Conservation (phyloP, 2,113 vertebrate genomes). For the Thamnaconus septentrionalis region DNA sequence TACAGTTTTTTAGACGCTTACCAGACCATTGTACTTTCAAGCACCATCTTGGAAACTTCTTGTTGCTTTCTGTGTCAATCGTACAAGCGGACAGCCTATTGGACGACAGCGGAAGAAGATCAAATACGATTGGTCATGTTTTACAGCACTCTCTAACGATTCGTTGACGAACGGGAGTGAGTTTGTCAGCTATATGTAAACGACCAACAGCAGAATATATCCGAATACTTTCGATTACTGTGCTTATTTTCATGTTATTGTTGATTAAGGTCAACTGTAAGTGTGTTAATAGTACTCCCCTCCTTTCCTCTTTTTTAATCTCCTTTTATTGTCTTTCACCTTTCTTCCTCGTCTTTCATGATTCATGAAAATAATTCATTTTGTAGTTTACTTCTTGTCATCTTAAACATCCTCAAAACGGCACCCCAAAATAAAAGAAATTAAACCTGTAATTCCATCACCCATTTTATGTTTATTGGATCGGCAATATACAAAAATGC, state of each 20-base stretch:
- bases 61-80: slow-evolving; percentile 47
- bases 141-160: neutral
- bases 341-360: too few relatives aligned
- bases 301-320: too few relatives aligned
- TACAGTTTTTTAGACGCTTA: slow-evolving; percentile 69
- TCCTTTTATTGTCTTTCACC: too few relatives aligned
- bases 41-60: slow-evolving; percentile 87
- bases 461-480: slow-evolving; percentile 5
- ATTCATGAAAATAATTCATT: too few relatives aligned
- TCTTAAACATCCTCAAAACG: too few relatives aligned
- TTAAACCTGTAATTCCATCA: neutral
- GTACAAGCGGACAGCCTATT: slow-evolving; percentile 50
- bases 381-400: too few relatives aligned
- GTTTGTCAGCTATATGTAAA: neutral
- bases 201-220: neutral
- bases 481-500: neutral
- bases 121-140: slow-evolving; percentile 44
- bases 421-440: too few relatives aligned
- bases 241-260: too few relatives aligned
- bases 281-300: too few relatives aligned
- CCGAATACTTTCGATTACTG: neutral
- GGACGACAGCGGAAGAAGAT: slow-evolving; percentile 46
- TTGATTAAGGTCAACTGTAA: too few relatives aligned
- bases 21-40: slow-evolving; percentile 98
- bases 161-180: neutral